These are phyloP conservation scores for Oxyura jamaicensis DNA, from an alignment of 2,113 vertebrate species.

Conservation along the genomic window DNA sequence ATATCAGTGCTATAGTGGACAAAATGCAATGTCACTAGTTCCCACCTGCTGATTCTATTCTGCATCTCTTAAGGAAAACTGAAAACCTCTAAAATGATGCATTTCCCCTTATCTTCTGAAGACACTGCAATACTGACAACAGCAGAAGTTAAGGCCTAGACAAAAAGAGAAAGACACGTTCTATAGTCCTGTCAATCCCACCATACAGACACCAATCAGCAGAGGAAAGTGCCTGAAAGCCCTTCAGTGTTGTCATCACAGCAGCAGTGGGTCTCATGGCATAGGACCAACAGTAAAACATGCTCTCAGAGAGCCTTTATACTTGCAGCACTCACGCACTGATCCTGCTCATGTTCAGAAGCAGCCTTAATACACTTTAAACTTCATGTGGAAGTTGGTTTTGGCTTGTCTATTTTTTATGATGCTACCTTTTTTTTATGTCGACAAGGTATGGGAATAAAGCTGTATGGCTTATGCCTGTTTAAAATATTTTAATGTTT, in stretches of 20 bases:
- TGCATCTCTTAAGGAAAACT: not conserved
- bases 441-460: not conserved
- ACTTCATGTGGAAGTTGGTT: not conserved
- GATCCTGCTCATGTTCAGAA: not conserved
- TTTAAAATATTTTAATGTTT: not conserved
- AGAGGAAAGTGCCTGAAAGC: not conserved
- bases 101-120: not conserved
- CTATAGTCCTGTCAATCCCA: not conserved
- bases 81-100: not conserved
- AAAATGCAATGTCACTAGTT: not conserved
- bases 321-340: not conserved
- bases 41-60: not conserved
- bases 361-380: not conserved
- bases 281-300: fast-evolving
- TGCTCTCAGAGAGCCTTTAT: not conserved
- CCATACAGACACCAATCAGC: not conserved
- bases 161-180: not conserved
- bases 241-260: not conserved
- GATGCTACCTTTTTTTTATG: not conserved
- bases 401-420: not conserved
- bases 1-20: not conserved
- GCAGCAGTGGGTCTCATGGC: no score
- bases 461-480: not conserved
- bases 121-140: not conserved
- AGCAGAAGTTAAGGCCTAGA: not conserved